A percentile compares a stretch with the other conserved stretches of the same genome.
Conservation (phyloP, 2,113 vertebrate genomes). For the Riparia riparia region DNA sequence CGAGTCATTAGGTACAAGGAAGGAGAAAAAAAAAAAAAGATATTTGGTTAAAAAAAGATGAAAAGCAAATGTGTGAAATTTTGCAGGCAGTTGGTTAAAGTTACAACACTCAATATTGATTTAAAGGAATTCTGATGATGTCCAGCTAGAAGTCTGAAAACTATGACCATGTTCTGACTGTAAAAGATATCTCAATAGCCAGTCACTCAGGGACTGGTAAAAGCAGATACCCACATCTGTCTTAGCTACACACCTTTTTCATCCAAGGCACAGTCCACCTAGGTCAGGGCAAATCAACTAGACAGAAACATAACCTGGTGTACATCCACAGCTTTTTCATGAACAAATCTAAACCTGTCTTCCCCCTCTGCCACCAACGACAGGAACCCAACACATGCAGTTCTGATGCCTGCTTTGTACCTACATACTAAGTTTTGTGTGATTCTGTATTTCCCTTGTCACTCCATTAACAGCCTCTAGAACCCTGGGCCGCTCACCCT, state of each 20-base stretch:
- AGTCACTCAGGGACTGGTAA: background rate
- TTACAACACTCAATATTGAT: background rate
- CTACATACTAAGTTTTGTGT: fast-evolving
- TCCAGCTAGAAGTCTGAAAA: background rate
- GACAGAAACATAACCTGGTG: background rate
- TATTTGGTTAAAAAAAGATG: background rate
- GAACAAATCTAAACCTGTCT: background rate
- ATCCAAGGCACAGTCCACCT: fast-evolving
- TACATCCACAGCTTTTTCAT: background rate
- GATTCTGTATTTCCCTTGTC: background rate
- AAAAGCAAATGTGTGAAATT: background rate
- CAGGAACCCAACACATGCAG: background rate
- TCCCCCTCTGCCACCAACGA: background rate
- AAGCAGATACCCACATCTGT: background rate
- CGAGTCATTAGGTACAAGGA: background rate
- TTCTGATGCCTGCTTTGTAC: background rate
- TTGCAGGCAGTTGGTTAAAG: background rate
- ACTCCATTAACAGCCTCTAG: background rate
- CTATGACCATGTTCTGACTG: background rate
- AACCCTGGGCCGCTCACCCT: background rate
- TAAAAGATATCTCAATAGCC: background rate
- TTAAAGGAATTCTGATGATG: background rate
- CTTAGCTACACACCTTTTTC: background rate
- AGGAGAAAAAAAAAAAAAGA: background rate
- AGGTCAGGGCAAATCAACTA: background rate